phyloP scores from a whole-genome alignment of 2,113 vertebrate genomes.

The Sturnus vulgaris region DNA sequence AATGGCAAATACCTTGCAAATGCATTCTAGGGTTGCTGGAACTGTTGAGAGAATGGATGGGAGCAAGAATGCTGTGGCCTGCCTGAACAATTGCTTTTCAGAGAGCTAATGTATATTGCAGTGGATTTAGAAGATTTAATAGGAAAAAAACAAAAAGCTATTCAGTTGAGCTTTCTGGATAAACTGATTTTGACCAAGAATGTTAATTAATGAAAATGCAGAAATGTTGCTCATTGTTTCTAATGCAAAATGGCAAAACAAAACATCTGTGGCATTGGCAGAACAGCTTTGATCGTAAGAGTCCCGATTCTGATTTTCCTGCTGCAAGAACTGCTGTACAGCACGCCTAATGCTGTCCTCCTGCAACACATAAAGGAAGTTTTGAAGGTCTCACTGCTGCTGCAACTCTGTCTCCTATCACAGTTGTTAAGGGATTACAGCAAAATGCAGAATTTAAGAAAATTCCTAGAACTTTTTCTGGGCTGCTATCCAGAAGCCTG shows the following conservation, averaged over 20 bases:
- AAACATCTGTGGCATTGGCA: neutral
- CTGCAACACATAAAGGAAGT: neutral
- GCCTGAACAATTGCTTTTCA: neutral
- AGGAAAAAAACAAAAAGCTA: neutral
- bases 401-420: neutral
- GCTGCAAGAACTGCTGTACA: neutral
- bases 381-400: neutral
- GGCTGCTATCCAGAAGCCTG: neutral
- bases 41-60: neutral
- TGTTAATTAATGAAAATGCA: neutral
- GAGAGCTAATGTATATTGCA: neutral
- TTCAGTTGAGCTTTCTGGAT: neutral
- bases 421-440: neutral
- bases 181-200: neutral
- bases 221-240: neutral
- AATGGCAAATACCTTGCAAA: neutral
- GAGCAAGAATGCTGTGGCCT: neutral
- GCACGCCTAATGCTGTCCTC: neutral
- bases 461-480: neutral
- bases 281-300: neutral
- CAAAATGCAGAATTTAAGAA: neutral
- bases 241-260: neutral
- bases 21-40: neutral
- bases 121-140: neutral
- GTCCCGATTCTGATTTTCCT: neutral